Base-by-base conservation (phyloP, 2,797 vertebrate genomes). In the Xenops minutus region DNA sequence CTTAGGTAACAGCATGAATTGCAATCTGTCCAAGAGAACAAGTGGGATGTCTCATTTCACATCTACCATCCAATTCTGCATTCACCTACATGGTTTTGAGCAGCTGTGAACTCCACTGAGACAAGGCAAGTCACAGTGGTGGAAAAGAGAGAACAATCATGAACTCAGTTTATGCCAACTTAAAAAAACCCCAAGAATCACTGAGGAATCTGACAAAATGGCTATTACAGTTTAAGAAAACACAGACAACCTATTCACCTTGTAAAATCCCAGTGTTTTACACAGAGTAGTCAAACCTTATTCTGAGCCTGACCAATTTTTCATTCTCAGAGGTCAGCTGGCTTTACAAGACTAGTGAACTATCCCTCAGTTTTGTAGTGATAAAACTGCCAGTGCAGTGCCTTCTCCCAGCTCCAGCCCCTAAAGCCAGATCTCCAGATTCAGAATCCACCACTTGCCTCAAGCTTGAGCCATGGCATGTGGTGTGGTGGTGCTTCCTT, bases 91-190 rank as follows among this genome's bases (percentile, higher is more conserved):
- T 3, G 55, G 63, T 43, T 94, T 94, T 73, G 52, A n/a, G 41
- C 80, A 93, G 88, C 93, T 94, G 77, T 66, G 92, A 90, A 46
- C 88, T 90, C 74, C 43, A 27, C n/a, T 39, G 80, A 89, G 92
- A 89, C 29, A 77, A 71, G 55, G 64, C 69, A 55, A 86, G 39
- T 63, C 75, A 75, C 85, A 84, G 66, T 26, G 41, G 84, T 85
- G 23, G 59, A 8, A 39, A 79, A 85, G 30, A 85, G 19, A 79
- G 71, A 95, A 77, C 75, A 66, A 66, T 58, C 84, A 85, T 62
- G 16, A 91, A 69, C 85, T 58, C 37, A 34, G 72, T 29, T 91
- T 73, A 69, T 37, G 37, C 9, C 56, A 74, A 73, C 21, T 55
- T 39, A 76, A 82, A 83, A 93, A 62, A 0, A 1, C 10, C 13